phyloP scores from a whole-genome alignment of 2,113 vertebrate species.

The Ranitomeya imitator region DNA sequence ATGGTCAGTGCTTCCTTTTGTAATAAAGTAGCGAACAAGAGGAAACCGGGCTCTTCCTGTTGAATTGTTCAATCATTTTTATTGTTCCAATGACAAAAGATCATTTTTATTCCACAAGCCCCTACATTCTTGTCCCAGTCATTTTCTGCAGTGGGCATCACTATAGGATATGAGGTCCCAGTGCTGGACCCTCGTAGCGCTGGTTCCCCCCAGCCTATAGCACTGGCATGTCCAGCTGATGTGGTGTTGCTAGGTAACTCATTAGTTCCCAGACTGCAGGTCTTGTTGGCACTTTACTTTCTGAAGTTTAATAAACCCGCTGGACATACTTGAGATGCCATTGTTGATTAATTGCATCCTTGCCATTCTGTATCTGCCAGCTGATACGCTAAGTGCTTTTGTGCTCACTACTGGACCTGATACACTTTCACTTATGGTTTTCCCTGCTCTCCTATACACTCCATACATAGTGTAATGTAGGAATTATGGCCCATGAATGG shows the following conservation, averaged over 20 bases:
- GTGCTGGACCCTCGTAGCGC: neutral
- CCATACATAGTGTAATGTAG: neutral
- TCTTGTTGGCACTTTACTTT: slow-evolving; percentile 36
- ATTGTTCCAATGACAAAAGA: slow-evolving; percentile 35
- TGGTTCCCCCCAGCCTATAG: neutral
- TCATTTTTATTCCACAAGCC: neutral
- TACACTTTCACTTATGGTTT: neutral
- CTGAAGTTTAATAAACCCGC: slow-evolving; percentile 26
- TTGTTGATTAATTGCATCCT: neutral
- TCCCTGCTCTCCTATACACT: neutral
- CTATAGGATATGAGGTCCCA: neutral
- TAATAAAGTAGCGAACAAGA: slow-evolving; percentile 50
- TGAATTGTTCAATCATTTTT: slow-evolving; percentile 54
- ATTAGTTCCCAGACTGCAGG: neutral
- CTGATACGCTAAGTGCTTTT: slow-evolving; percentile 9
- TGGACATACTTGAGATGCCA: neutral
- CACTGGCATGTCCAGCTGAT: neutral
- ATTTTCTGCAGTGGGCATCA: neutral
- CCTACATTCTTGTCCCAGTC: neutral
- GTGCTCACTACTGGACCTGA: neutral
- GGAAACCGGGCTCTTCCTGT: slow-evolving; percentile 55
- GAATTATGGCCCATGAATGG: neutral
- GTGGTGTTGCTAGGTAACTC: slow-evolving; percentile 19
- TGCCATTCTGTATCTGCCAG: neutral
- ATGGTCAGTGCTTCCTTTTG: slow-evolving; percentile 46